Conservation (phyloP, 92 coral and sea anemone genomes). For the Desmophyllum pertusum region DNA sequence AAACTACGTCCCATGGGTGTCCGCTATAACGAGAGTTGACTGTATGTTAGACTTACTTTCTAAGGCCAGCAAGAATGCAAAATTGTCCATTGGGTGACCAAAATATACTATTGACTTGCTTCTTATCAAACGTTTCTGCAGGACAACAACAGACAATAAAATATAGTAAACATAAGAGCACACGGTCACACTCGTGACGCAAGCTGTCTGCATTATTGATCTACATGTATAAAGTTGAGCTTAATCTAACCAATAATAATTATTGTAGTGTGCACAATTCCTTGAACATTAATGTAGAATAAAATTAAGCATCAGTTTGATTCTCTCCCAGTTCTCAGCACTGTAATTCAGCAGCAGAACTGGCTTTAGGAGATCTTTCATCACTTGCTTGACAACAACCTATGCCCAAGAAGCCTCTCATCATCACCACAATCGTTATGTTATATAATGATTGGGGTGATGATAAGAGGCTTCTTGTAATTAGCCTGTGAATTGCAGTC, state of each 20-base stretch:
- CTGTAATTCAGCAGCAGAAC: constrained; percentile 91
- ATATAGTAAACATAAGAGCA: no score
- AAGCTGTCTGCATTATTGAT: no score
- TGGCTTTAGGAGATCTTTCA: constrained; percentile 86
- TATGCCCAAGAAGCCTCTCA: background rate
- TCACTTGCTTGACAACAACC: constrained; percentile 47
- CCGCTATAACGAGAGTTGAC: no score
- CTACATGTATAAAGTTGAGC: no score
- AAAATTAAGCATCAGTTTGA: constrained; percentile 53
- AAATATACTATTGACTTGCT: constrained; percentile 91
- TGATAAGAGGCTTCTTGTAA: no score
- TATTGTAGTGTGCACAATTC: no score
- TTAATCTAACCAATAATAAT: no score
- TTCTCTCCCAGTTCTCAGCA: constrained; percentile 68
- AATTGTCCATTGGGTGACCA: constrained; percentile 99
- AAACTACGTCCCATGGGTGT: no score
- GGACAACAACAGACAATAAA: background rate
- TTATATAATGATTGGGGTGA: no score
- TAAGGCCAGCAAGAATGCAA: constrained; percentile 93
- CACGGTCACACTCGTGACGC: no score
- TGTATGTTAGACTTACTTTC: constrained; percentile 63
- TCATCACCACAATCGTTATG: no score
- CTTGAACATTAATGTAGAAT: no score
- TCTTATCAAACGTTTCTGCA: constrained; percentile 92
- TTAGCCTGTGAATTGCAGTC: background rate